Evolutionary conservation across 2,888 invertebrate species (phyloP).

Genomic region (Autographa pulchrina): DNA sequence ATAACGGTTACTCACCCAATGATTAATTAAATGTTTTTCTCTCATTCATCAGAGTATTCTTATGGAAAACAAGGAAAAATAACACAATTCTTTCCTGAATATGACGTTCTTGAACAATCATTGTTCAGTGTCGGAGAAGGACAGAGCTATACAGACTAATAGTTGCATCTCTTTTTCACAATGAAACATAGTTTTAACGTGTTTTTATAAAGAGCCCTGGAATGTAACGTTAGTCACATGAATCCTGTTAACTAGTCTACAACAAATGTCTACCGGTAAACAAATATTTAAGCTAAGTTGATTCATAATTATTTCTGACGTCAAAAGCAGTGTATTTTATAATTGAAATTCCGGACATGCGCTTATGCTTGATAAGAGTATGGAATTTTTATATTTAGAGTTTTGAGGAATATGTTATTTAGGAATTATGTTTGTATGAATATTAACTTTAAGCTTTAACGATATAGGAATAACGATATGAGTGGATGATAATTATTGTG

Average conservation of each 20-base stretch:
- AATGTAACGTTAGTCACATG: neutral
- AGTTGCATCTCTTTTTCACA: neutral
- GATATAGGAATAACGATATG: neutral
- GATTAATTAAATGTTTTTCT: neutral
- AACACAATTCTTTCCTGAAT: neutral
- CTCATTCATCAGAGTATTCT: conserved; percentile 13
- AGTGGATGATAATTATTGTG: conserved; percentile 4
- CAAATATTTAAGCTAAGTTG: neutral
- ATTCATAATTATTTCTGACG: neutral
- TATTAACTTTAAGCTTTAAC: neutral
- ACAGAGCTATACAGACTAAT: neutral
- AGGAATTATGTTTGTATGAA: neutral
- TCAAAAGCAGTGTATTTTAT: neutral
- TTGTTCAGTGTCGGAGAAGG: neutral
- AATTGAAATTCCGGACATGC: no score
- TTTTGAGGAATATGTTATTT: no score
- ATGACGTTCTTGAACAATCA: neutral
- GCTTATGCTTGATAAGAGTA: no score
- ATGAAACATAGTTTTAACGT: neutral
- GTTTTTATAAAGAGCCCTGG: neutral
- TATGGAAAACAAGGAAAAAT: conserved; percentile 3
- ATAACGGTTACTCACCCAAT: neutral
- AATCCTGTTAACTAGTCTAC: neutral
- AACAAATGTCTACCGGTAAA: neutral
- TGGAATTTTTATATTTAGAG: no score